These are phyloP conservation scores for Gonocerus acuteangulatus DNA, from an alignment of 2,888 invertebrate species.

Conservation along the genomic window DNA sequence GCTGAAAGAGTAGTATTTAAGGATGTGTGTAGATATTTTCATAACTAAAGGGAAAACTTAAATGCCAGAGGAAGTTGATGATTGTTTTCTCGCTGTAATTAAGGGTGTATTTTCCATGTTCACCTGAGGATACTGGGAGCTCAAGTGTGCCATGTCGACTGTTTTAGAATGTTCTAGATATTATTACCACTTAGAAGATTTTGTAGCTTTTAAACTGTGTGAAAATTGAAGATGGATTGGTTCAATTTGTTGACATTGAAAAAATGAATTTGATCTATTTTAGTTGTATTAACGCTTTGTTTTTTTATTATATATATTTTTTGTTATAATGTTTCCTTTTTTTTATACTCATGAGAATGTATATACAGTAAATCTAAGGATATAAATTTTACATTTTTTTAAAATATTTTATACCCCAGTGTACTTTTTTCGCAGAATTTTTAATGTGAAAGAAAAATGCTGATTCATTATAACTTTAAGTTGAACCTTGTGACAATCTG, in stretches of 20 bases:
- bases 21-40: slow-evolving; percentile 24
- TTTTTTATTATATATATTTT: slow-evolving; percentile 14
- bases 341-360: slow-evolving; percentile 13
- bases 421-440: background rate
- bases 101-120: slow-evolving; percentile 15
- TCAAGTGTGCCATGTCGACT: slow-evolving; percentile 25
- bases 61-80: background rate
- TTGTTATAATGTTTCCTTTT: slow-evolving; percentile 18
- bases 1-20: slow-evolving; percentile 26
- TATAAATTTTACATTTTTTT: slow-evolving; percentile 25
- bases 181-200: slow-evolving; percentile 19
- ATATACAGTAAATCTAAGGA: slow-evolving; percentile 13
- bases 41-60: slow-evolving; percentile 8
- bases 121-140: slow-evolving; percentile 19
- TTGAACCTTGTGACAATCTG: slow-evolving; percentile 24
- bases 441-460: slow-evolving; percentile 11
- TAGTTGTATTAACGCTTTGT: slow-evolving; percentile 16
- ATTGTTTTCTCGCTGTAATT: slow-evolving; percentile 17
- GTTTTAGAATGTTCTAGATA: slow-evolving; percentile 4
- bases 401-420: slow-evolving; percentile 20
- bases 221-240: slow-evolving; percentile 21
- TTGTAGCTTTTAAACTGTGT: slow-evolving; percentile 18
- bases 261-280: slow-evolving; percentile 20
- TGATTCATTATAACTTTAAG: slow-evolving; percentile 8
- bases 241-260: slow-evolving; percentile 24